phyloP scores from a whole-genome alignment of 2,888 invertebrate genomes.

The Andrena bucephala region DNA sequence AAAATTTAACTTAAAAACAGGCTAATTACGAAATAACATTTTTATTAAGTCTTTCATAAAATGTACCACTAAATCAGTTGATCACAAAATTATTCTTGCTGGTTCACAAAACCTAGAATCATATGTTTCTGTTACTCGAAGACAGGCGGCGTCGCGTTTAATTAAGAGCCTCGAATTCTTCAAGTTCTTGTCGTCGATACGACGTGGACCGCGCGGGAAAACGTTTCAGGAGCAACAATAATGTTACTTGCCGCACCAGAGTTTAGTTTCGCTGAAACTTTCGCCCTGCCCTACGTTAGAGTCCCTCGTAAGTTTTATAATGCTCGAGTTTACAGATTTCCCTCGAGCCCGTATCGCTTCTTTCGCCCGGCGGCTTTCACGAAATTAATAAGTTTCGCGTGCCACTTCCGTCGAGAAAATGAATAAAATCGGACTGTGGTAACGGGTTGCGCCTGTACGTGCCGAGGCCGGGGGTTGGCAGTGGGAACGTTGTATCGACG shows the following conservation, averaged over 20 bases:
- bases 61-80: no score
- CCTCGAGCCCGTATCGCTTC: slow-evolving; percentile 65
- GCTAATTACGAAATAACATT: no score
- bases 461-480: no score
- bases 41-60: no score
- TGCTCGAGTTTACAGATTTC: slow-evolving; percentile 72
- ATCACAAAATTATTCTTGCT: no score
- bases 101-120: background rate
- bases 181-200: background rate
- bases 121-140: background rate
- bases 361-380: slow-evolving; percentile 59
- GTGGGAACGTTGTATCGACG: slow-evolving; percentile 15
- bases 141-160: slow-evolving; percentile 9
- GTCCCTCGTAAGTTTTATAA: slow-evolving; percentile 64
- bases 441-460: no score
- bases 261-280: slow-evolving; percentile 42
- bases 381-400: slow-evolving; percentile 70
- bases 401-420: slow-evolving; percentile 48
- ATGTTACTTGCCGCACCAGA: slow-evolving; percentile 42
- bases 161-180: slow-evolving; percentile 1
- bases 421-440: slow-evolving; percentile 55
- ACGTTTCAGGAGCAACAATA: slow-evolving; percentile 54
- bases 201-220: slow-evolving; percentile 9
- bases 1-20: background rate
- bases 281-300: slow-evolving; percentile 20